Conservation (phyloP, 2,113 vertebrate genomes). For the Alexandromys fortis region DNA sequence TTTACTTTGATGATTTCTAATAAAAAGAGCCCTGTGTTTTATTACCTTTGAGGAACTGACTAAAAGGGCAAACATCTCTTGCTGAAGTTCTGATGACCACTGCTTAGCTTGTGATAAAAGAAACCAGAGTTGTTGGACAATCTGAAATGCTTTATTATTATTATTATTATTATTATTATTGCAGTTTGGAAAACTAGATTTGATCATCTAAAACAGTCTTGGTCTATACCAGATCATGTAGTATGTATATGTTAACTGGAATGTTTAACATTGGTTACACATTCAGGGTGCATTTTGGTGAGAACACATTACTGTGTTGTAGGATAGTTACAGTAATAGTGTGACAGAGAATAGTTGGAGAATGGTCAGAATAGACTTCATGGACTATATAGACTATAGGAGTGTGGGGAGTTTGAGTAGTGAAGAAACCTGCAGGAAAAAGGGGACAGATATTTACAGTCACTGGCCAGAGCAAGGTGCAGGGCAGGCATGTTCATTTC, state of each 20-base stretch:
- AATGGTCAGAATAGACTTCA: not conserved
- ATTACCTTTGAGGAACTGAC: not conserved
- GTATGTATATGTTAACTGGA: not conserved
- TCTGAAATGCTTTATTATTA: constrained; percentile 6
- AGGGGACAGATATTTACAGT: not conserved
- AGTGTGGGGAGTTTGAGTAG: not conserved
- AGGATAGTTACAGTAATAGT: not conserved
- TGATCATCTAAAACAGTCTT: constrained; percentile 23
- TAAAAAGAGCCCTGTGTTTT: not conserved
- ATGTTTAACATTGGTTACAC: not conserved
- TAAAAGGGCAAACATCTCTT: not conserved
- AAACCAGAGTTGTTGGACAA: not conserved
- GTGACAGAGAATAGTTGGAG: not conserved
- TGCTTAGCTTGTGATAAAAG: not conserved
- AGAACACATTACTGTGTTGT: not conserved
- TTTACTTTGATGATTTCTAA: not conserved
- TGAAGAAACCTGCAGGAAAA: not conserved
- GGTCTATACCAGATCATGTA: not conserved
- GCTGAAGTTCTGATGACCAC: not conserved
- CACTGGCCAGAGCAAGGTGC: not conserved
- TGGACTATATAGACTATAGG: not conserved
- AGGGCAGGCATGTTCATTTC: not conserved
- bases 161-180: not conserved
- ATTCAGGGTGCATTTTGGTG: constrained; percentile 16
- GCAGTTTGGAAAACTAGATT: not conserved